phyloP scores from a whole-genome alignment of 2,888 invertebrate genomes.

The Leucophenga montana region DNA sequence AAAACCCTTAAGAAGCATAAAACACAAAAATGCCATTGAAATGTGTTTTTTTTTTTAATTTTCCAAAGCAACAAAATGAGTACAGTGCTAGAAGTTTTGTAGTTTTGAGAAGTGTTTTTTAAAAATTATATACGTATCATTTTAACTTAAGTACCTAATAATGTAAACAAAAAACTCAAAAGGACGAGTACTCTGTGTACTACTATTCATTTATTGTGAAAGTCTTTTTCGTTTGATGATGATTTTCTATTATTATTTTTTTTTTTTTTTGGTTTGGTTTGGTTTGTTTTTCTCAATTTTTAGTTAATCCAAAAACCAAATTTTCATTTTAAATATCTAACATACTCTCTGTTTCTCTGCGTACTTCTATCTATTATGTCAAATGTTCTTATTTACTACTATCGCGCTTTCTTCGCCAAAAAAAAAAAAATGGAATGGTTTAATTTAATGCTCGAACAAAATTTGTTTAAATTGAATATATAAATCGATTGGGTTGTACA shows the following conservation, averaged over 20 bases:
- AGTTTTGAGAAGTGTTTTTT: no score
- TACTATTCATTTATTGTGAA: no score
- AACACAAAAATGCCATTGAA: conserved; percentile 35
- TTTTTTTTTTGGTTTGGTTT: conserved; percentile 1
- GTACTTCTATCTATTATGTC: no score
- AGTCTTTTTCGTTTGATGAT: no score
- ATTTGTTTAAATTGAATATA: conserved; percentile 7
- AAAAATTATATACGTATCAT: no score
- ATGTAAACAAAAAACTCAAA: neutral
- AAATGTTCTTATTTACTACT: conserved; percentile 7
- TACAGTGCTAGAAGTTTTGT: neutral
- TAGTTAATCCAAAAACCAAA: neutral
- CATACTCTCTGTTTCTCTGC: no score
- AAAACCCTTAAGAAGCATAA: neutral
- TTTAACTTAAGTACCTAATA: no score
- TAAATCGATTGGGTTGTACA: neutral
- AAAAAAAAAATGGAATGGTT: no score
- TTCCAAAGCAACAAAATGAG: neutral
- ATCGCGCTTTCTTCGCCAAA: neutral
- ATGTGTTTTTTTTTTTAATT: neutral
- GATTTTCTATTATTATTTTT: conserved; percentile 18
- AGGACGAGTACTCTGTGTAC: no score
- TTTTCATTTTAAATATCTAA: no score
- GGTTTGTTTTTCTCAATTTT: no score
- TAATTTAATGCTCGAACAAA: conserved; percentile 11